phyloP scores from a whole-genome alignment of 30 jellyfish, hydroid and myxozoan species.

The Catostylus mosaicus region DNA sequence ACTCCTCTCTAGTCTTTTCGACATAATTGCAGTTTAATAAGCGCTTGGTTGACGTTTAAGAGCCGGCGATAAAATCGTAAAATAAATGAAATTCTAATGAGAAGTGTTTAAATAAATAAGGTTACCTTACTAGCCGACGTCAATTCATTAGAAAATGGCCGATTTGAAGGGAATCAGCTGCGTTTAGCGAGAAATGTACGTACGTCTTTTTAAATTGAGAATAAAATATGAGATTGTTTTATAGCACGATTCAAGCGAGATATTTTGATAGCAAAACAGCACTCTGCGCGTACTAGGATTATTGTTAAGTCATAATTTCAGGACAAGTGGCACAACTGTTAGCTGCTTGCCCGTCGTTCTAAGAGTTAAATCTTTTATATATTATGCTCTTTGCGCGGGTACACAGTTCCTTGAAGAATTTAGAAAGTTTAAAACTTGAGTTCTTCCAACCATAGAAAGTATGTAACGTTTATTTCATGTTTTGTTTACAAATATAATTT shows the following conservation, averaged over 20 bases:
- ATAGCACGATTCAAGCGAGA: not conserved
- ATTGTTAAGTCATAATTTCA: not conserved
- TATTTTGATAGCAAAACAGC: not conserved
- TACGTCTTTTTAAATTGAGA: not conserved
- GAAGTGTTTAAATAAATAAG: not conserved
- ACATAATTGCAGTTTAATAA: too few species aligned
- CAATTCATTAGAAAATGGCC: not conserved
- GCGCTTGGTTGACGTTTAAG: too few species aligned
- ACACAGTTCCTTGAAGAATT: too few species aligned
- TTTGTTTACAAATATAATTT: too few species aligned
- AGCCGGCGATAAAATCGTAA: too few species aligned
- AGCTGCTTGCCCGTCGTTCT: too few species aligned
- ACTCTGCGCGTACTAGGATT: not conserved
- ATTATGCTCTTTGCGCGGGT: too few species aligned
- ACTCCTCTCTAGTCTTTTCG: not conserved
- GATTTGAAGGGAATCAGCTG: constrained; percentile 13
- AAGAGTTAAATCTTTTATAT: too few species aligned
- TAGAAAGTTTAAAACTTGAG: too few species aligned
- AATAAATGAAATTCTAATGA: not conserved
- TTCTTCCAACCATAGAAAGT: too few species aligned
- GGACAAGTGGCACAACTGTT: too few species aligned
- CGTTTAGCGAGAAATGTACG: not conserved
- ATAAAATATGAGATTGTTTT: not conserved
- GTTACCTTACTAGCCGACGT: not conserved
- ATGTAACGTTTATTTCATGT: too few species aligned